Evolutionary conservation across 1,140 invertebrate species (phyloP).

Genomic region (Euborellia annulipes): DNA sequence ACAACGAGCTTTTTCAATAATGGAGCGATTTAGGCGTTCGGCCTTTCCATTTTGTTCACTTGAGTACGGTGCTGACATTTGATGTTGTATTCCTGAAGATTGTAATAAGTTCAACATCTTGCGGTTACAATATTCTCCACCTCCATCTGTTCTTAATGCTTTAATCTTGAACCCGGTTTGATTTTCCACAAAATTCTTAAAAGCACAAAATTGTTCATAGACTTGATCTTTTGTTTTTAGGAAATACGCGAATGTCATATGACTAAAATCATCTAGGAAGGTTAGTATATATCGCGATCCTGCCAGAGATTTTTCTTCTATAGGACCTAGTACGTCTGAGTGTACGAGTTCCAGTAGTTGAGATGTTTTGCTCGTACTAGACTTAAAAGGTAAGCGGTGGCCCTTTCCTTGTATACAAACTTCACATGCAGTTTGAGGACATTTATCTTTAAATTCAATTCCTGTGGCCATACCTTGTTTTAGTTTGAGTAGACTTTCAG

Average conservation of each 20-base stretch:
- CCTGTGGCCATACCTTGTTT: constrained; percentile 4
- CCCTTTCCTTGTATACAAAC: constrained; percentile 20
- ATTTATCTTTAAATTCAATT: constrained; percentile 2
- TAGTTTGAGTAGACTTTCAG: not conserved
- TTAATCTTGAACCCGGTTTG: constrained; percentile 6
- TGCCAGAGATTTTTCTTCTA: too few species aligned
- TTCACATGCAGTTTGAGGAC: constrained; percentile 13
- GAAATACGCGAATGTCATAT: constrained; percentile 21
- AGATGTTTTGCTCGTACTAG: constrained; percentile 7
- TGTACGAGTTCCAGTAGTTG: too few species aligned
- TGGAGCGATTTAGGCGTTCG: constrained; percentile 24
- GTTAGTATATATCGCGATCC: constrained; percentile 19
- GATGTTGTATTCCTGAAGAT: constrained; percentile 17
- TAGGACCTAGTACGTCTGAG: too few species aligned
- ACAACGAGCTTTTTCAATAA: constrained; percentile 24
- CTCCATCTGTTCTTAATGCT: constrained; percentile 5
- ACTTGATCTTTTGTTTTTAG: not conserved
- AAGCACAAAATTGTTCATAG: not conserved
- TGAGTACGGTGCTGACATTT: constrained; percentile 18
- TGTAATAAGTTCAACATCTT: not conserved
- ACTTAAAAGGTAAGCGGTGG: constrained; percentile 12
- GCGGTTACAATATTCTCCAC: constrained; percentile 4
- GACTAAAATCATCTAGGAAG: constrained; percentile 22
- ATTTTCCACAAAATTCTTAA: constrained; percentile 1
- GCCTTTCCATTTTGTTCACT: constrained; percentile 28